phyloP scores from a whole-genome alignment of 1,140 invertebrate genomes.

The Drosophila virilis region DNA sequence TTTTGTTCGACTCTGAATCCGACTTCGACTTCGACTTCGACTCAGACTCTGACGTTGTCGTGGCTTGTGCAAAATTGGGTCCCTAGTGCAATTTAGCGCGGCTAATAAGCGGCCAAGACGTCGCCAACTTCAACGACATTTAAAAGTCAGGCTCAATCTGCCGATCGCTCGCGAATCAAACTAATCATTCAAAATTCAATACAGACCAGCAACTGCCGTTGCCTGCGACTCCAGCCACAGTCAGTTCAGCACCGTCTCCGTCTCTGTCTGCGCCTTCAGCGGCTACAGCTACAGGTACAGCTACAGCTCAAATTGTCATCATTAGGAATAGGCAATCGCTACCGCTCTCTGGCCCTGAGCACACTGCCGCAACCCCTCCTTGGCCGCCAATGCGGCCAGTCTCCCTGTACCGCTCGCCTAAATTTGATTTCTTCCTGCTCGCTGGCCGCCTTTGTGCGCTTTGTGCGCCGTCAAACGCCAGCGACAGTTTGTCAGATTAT shows the following conservation, averaged over 20 bases:
- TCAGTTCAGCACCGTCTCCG: conserved; percentile 6
- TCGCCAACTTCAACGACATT: conserved; percentile 71
- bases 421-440: conserved; percentile 82
- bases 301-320: conserved; percentile 80
- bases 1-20: conserved; percentile 56
- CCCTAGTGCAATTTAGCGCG: conserved; percentile 82
- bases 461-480: conserved; percentile 77
- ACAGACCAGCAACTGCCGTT: conserved; percentile 61
- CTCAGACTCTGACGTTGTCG: conserved; percentile 44
- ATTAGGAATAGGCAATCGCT: conserved; percentile 83
- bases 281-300: conserved; percentile 16
- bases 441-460: conserved; percentile 67
- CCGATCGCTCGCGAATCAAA: conserved; percentile 80
- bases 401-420: conserved; percentile 59
- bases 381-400: not conserved
- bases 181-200: conserved; percentile 84
- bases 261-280: not conserved
- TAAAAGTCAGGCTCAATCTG: conserved; percentile 80
- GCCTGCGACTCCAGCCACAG: conserved; percentile 11
- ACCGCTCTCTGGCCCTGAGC: conserved; percentile 57
- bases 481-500: conserved; percentile 84
- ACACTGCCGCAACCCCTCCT: not conserved
- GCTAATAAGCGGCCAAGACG: conserved; percentile 81
- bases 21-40: conserved; percentile 40
- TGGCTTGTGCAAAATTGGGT: conserved; percentile 68